Percentiles rank a stretch among this genome's conserved stretches.
Conservation (phyloP, 2,888 invertebrate species). For the Atethmia centrago region DNA sequence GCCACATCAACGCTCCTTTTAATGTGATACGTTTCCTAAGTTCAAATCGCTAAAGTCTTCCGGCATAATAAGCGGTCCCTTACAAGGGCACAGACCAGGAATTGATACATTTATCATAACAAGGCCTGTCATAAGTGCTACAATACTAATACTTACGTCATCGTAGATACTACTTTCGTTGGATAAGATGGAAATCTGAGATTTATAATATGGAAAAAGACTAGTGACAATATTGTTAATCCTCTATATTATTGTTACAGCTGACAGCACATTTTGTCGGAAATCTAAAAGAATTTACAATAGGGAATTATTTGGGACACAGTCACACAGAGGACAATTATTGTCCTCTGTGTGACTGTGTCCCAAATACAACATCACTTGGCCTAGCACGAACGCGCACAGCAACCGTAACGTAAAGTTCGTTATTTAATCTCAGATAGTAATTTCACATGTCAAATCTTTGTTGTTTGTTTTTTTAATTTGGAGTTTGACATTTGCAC, state of each 20-base stretch:
- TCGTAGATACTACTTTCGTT: constrained; percentile 13
- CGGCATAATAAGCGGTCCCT: constrained; percentile 43
- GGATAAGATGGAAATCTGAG: background rate
- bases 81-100: constrained; percentile 39
- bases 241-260: background rate
- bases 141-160: constrained; percentile 15
- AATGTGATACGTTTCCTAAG: constrained; percentile 37
- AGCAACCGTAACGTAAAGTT: background rate
- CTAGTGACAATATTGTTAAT: background rate
- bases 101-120: constrained; percentile 37
- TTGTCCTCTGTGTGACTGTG: too few species aligned
- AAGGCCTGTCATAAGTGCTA: constrained; percentile 23
- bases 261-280: background rate
- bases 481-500: too few species aligned
- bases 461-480: too few species aligned
- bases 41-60: constrained; percentile 42
- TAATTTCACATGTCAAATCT: too few species aligned
- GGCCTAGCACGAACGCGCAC: background rate
- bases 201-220: background rate
- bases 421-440: too few species aligned
- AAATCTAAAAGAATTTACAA: background rate
- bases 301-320: background rate
- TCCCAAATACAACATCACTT: background rate
- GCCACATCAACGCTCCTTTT: constrained; percentile 8
- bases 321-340: background rate